Evolutionary conservation across 1,140 invertebrate genomes (phyloP), one percentile per base, ranked within the genome.

Genomic region (Stegodyphus mimosarum): DNA sequence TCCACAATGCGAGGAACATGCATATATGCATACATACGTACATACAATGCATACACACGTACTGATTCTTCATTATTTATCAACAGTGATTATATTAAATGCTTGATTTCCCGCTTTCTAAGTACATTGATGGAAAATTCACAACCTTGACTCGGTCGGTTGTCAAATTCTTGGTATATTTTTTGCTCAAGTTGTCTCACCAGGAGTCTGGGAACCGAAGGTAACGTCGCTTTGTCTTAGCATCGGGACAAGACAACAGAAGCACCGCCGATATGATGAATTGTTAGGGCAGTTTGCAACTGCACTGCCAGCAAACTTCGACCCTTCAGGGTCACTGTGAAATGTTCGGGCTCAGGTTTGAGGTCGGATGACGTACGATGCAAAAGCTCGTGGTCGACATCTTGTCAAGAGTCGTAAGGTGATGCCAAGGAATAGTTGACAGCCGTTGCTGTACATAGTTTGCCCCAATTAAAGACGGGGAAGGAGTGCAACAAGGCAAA

Each of bases 251-350:
- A 67, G 9, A 49, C 33, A 49, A 50, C 69, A 71, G 69, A 71
- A 71, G 69, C 69, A 71, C 69, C 69, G 69, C 69, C 69, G 33
- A 33, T 13, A 49, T 71, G 69, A 71, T 71, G 49, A 48, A 71
- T 71, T 6, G 6, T 13, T 6, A 7, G 69, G 33, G 10, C 3
- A n/a, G 10, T n/a, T 49, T 13, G 10, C 5, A 49, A n/a, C 33
- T 18, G 69, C 48, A 51, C 69, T 9, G 69, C 10, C 2, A 50
- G 50, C 33, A 33, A 33, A 33, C 33, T 33, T 33, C 33, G 33
- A 33, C 69, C 33, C 69, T 51, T 18, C 7, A 7, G 15, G 15
- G 9, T 71, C 7, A 7, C 69, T 49, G 2, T 50, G 69, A n/a
- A n/a, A 49, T 50, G 33, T 50, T 71, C 69, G 69, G 33, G 7